Evolutionary conservation across 2,888 invertebrate species (phyloP).

Genomic region (Drosophila nr. perissopoda): DNA sequence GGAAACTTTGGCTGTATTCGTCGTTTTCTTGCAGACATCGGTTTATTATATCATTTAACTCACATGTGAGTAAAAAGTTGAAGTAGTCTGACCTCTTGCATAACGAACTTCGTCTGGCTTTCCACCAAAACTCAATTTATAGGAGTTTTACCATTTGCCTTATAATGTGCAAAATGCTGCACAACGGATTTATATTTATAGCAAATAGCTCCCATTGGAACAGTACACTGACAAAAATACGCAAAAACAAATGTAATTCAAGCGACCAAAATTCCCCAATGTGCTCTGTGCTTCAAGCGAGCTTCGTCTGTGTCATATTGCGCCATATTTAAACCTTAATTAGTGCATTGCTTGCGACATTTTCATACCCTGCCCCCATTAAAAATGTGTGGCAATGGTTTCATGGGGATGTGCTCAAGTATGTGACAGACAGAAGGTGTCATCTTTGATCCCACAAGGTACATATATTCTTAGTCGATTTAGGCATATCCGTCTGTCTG

Average conservation of each 20-base stretch:
- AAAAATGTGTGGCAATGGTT: background rate
- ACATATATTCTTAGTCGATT: background rate
- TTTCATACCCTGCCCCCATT: conserved; percentile 24
- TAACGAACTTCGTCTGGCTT: background rate
- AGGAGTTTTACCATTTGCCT: background rate
- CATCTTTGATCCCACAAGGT: background rate
- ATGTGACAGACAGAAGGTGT: background rate
- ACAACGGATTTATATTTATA: background rate
- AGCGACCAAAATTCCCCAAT: background rate
- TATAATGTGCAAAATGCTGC: background rate
- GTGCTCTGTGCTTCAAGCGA: conserved; percentile 5
- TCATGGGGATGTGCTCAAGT: background rate
- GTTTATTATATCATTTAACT: background rate
- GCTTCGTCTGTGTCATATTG: conserved; percentile 22
- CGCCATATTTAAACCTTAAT: conserved; percentile 54
- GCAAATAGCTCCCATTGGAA: background rate
- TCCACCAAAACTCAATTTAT: background rate
- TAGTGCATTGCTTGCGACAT: conserved; percentile 50
- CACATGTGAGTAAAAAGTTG: background rate
- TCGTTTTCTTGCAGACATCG: background rate
- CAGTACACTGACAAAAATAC: background rate
- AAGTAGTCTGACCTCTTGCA: background rate
- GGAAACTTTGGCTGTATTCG: background rate
- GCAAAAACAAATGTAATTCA: background rate
- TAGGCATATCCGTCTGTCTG: background rate